Evolutionary conservation across 1,140 invertebrate genomes (phyloP), one percentile per base, ranked within the genome.

Genomic region (Drosophila pachea): DNA sequence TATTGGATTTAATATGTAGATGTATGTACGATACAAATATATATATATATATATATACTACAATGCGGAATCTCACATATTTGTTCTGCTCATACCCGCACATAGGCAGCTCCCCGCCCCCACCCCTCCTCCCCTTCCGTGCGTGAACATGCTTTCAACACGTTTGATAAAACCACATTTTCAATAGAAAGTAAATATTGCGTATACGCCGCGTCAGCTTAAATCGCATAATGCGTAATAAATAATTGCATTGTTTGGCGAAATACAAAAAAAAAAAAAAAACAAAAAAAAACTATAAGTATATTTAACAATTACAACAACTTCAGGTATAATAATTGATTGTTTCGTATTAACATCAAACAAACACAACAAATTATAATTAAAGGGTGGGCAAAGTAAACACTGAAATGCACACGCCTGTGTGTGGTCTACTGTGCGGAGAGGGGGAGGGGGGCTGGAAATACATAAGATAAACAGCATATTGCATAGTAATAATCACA

Each of bases 311-410:
- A 50, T 32, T 11, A 6, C 40, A 49, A 52, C 16, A 48, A 38
- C 42, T 49, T 52, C 53, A 78, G 40, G 40, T 43, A 56, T 56
- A 45, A 45, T 76, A 84, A 83, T 76, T 84, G 73, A 78, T 70
- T 73, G 59, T 63, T 78, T 76, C 65, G 70, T 69, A 84, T 84
- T 75, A 78, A 78, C 78, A 84, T 76, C 75, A 61, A 73, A 49
- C 76, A 83, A 84, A 83, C 78, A 83, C 49, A 40, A 71, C 49
- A 52, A 62, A 67, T 22, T 72, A 59, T 63, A 74, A 74, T 74
- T 59, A 59, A 74, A 68, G 29, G 50, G 22, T 22, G 22, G 14
- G 31, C 49, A 68, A 73, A 59, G 63, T 73, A 76, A 78, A 83
- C 70, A 83, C 45, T 65, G 56, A 36, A 45, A 62, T 48, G 55